A percentile compares a stretch with the other conserved stretches of the same genome.
Conservation (phyloP, 1,140 invertebrate species). For the Pseudomyrmex pallidus region DNA sequence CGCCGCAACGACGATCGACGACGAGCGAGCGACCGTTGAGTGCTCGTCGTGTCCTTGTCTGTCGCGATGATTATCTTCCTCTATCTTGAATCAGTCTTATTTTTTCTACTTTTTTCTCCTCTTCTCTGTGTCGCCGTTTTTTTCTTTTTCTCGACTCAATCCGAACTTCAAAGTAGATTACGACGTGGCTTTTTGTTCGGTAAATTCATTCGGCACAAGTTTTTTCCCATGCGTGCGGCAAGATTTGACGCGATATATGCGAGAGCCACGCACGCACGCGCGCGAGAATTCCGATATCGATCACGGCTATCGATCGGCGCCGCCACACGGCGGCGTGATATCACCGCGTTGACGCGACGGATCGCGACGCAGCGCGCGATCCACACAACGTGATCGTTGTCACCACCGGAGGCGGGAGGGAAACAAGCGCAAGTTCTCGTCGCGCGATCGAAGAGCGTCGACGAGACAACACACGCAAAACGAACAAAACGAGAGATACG, state of each 20-base stretch:
- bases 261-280: neutral
- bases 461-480: too few species aligned
- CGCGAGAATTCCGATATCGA: slow-evolving; percentile 42
- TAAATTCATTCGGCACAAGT: slow-evolving; percentile 49
- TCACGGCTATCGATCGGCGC: slow-evolving; percentile 40
- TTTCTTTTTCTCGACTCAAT: slow-evolving; percentile 2
- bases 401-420: neutral
- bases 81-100: slow-evolving; percentile 33
- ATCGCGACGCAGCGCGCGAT: slow-evolving; percentile 11
- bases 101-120: neutral
- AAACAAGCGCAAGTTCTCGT: neutral
- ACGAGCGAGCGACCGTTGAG: slow-evolving; percentile 38
- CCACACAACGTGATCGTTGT: slow-evolving; percentile 27
- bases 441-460: neutral
- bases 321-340: slow-evolving; percentile 23
- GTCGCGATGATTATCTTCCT: slow-evolving; percentile 31
- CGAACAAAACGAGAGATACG: neutral
- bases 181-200: slow-evolving; percentile 53
- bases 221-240: slow-evolving; percentile 30
- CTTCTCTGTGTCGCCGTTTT: neutral
- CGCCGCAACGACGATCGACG: slow-evolving; percentile 30
- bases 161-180: slow-evolving; percentile 45
- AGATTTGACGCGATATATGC: too few species aligned
- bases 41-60: slow-evolving; percentile 43
- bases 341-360: slow-evolving; percentile 40